These are phyloP conservation scores for Danio aesculapii DNA, from an alignment of 2,797 vertebrate species.

Conservation along the genomic window DNA sequence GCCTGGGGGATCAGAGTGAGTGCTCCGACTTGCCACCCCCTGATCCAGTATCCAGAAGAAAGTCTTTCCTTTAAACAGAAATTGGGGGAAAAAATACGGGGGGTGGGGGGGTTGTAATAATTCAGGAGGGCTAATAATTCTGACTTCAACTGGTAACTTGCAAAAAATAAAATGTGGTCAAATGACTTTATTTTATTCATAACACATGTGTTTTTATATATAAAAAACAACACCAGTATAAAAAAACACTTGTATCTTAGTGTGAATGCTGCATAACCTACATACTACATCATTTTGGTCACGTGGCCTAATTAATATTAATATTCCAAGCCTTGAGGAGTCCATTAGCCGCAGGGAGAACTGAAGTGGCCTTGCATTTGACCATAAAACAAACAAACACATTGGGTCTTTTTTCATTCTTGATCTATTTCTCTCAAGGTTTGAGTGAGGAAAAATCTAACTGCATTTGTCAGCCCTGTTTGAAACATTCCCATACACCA, in stretches of 20 bases:
- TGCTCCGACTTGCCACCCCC: too few species aligned
- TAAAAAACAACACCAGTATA: too few species aligned
- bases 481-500: background rate
- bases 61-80: too few species aligned
- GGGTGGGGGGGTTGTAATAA: too few species aligned
- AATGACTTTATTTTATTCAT: too few species aligned
- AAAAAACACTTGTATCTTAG: background rate
- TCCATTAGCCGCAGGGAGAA: background rate
- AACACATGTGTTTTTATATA: too few species aligned
- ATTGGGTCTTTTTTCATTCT: background rate
- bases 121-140: too few species aligned
- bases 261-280: constrained; percentile 1
- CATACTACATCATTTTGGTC: background rate
- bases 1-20: too few species aligned
- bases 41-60: too few species aligned
- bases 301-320: background rate
- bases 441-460: background rate
- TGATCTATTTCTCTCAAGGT: constrained; percentile 8
- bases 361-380: background rate
- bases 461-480: constrained; percentile 22
- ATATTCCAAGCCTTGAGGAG: background rate
- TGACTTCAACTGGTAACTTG: too few species aligned
- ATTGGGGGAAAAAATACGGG: too few species aligned
- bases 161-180: too few species aligned
- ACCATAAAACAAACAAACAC: constrained; percentile 10